Evolutionary conservation across 2,797 vertebrate species (phyloP).

Genomic region (Myotis myotis): DNA sequence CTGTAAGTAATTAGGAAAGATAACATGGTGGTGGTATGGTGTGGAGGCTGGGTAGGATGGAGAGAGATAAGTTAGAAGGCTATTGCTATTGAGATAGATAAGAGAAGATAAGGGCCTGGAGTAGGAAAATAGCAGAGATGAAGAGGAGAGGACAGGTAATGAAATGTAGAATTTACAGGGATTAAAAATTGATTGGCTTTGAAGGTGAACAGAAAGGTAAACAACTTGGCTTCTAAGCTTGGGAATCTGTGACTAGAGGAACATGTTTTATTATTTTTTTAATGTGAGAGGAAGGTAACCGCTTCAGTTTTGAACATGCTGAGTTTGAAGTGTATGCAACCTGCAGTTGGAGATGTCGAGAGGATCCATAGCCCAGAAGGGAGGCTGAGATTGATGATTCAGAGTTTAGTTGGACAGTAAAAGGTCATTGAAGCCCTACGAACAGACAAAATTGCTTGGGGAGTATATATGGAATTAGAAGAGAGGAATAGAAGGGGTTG

Average conservation of each 20-base stretch:
- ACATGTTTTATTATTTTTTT: neutral
- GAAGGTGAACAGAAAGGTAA: neutral
- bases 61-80: neutral
- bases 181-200: neutral
- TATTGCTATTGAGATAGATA: neutral
- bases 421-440: neutral
- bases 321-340: neutral
- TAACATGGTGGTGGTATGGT: neutral
- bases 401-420: neutral
- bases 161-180: neutral
- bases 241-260: neutral
- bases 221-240: neutral
- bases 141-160: neutral
- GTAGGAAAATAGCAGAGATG: neutral
- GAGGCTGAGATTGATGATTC: neutral
- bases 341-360: neutral
- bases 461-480: neutral
- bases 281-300: neutral
- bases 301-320: constrained; percentile 34
- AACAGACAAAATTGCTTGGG: neutral
- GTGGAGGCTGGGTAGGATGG: neutral
- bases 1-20: constrained; percentile 21
- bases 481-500: neutral
- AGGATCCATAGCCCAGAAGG: neutral
- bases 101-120: neutral